phyloP scores from a whole-genome alignment of 2,888 invertebrate species.

The Ametastegia equiseti region DNA sequence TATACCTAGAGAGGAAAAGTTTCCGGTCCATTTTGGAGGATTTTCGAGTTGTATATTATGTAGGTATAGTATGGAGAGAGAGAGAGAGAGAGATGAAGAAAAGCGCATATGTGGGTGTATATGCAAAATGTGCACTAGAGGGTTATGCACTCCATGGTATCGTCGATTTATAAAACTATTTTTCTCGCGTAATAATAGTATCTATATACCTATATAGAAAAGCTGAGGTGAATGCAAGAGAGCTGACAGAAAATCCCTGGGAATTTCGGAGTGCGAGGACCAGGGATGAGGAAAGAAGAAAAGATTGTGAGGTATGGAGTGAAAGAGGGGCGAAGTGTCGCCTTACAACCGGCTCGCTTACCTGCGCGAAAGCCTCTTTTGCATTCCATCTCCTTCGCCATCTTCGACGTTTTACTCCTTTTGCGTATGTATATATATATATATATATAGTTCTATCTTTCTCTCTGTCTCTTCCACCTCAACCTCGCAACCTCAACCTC shows the following conservation, averaged over 20 bases:
- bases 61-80: no score
- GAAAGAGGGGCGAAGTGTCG: conserved; percentile 73
- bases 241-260: conserved; percentile 37
- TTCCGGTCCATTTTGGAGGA: background rate
- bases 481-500: conserved; percentile 50
- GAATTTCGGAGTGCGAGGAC: conserved; percentile 1
- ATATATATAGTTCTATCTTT: no score
- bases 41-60: background rate
- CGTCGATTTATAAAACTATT: no score
- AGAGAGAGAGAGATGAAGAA: no score
- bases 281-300: conserved; percentile 41
- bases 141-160: no score
- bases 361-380: conserved; percentile 74
- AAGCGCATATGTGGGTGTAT: no score
- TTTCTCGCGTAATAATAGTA: no score
- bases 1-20: background rate
- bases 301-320: no score
- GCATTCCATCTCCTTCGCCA: conserved; percentile 76
- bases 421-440: conserved; percentile 57
- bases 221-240: no score
- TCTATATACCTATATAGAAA: no score
- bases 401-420: conserved; percentile 70
- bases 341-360: conserved; percentile 75
- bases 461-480: conserved; percentile 59
- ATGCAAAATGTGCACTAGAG: no score